phyloP scores from a whole-genome alignment of 2,888 invertebrate genomes.

The Alloscopus bannaensis region DNA sequence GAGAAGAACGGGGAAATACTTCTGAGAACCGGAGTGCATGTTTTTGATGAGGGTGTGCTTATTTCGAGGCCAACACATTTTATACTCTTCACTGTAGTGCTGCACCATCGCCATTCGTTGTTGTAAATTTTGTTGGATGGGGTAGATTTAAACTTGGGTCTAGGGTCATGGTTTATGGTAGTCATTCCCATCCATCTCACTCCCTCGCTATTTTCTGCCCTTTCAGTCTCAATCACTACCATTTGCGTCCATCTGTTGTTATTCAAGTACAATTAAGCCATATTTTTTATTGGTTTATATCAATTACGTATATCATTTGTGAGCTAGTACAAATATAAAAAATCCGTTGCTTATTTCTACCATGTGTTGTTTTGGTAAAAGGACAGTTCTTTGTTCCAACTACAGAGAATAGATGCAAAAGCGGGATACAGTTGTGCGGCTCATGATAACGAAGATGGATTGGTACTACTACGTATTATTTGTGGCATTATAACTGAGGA shows the following conservation, averaged over 20 bases:
- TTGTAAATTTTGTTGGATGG: too few relatives aligned
- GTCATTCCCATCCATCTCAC: too few relatives aligned
- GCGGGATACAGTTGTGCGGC: conserved; percentile 35
- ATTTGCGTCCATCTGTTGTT: conserved; percentile 53
- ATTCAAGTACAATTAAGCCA: conserved; percentile 47
- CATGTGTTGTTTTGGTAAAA: background rate
- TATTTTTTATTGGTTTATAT: conserved; percentile 45
- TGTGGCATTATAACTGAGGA: background rate
- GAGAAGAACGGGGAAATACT: too few relatives aligned
- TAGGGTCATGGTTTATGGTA: too few relatives aligned
- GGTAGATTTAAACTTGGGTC: too few relatives aligned
- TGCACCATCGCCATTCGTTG: too few relatives aligned
- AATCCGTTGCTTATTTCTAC: background rate
- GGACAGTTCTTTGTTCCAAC: background rate
- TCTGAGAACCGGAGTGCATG: too few relatives aligned
- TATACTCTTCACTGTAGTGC: too few relatives aligned
- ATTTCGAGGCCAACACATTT: too few relatives aligned
- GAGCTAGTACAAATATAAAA: background rate
- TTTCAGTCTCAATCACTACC: too few relatives aligned
- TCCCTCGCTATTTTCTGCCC: too few relatives aligned
- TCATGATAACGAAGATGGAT: conserved; percentile 38
- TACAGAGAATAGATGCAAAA: conserved; percentile 30
- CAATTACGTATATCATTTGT: background rate
- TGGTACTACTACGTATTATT: conserved; percentile 10
- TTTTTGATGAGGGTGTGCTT: too few relatives aligned